Evolutionary conservation across 2,113 vertebrate genomes (phyloP).

Genomic region (Ceyx melanurus): DNA sequence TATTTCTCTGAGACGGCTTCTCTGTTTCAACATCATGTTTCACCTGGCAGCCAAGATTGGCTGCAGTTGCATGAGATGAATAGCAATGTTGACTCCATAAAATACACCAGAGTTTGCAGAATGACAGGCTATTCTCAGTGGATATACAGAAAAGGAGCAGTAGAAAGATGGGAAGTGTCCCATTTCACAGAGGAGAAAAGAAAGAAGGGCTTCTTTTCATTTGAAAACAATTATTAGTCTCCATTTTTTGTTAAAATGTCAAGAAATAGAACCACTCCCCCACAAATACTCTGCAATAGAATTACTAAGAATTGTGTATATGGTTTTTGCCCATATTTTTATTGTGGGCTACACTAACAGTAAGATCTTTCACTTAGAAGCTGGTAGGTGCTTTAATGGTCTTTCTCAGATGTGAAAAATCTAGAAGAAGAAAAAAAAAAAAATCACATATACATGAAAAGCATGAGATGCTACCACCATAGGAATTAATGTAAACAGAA

Average conservation of each 20-base stretch:
- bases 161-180: not conserved
- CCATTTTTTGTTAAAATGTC: not conserved
- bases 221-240: not conserved
- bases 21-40: conserved; percentile 42
- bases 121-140: not conserved
- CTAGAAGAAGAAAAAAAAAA: not conserved
- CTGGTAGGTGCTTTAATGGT: not conserved
- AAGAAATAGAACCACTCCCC: not conserved
- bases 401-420: not conserved
- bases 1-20: conserved; percentile 4
- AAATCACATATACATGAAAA: not conserved
- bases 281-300: not conserved
- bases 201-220: not conserved
- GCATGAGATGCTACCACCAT: not conserved
- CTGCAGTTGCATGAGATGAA: conserved; percentile 46
- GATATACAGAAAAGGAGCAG: not conserved
- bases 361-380: not conserved
- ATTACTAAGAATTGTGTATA: not conserved
- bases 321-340: not conserved
- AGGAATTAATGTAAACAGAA: not conserved
- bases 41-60: conserved; percentile 51
- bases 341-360: not conserved
- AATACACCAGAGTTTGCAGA: conserved; percentile 9
- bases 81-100: conserved; percentile 27
- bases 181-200: not conserved